Base-by-base conservation (phyloP, 1,140 invertebrate species). In the Drosophila cardini region DNA sequence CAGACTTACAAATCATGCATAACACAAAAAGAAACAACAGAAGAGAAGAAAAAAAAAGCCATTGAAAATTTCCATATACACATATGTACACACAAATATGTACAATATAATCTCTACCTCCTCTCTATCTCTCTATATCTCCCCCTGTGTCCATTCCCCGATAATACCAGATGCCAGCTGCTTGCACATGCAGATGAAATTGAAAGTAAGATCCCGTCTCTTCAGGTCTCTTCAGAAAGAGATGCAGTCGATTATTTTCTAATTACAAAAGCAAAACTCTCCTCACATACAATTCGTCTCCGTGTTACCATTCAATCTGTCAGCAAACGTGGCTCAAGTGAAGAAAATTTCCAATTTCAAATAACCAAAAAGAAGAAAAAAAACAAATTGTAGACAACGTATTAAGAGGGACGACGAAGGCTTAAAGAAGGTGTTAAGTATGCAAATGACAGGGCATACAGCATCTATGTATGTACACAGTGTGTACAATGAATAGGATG, bases 1-100 rank as follows among this genome's bases (percentile, higher is more conserved):
- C 57, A 78, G 62, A 78, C 71, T 73, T 72, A 76, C 72, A 78
- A 78, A 78, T 78, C 76, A 78, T 78, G 76, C 76, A 78, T 78
- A 78, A 76, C 76, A 70, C 69, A 61, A 62, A 52, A 16, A 46
- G 61, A 21, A 48, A 2, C n/a, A 26, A 26, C 21, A 26, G 4
- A 26, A 26, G 21, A 3, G n/a, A n/a, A n/a, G n/a, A 50, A 32
- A 50, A 26, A 42, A 38, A 52, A 34, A 77, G 63, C 71, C 58
- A 70, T 72, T 72, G 70, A 72, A 72, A 71, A 64, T 26, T 26
- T 26, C 21, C 21, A 26, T 26, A 56, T 62, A 40, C 56, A 69
- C 65, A 73, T 69, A 53, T 57, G 45, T 34, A 16, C 16, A 16
- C 43, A 36, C 26, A 30, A 43, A 26, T 36, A 36, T 11, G 38